Evolutionary conservation across 2,113 vertebrate genomes (phyloP).

Genomic region (Regulus satrapa): DNA sequence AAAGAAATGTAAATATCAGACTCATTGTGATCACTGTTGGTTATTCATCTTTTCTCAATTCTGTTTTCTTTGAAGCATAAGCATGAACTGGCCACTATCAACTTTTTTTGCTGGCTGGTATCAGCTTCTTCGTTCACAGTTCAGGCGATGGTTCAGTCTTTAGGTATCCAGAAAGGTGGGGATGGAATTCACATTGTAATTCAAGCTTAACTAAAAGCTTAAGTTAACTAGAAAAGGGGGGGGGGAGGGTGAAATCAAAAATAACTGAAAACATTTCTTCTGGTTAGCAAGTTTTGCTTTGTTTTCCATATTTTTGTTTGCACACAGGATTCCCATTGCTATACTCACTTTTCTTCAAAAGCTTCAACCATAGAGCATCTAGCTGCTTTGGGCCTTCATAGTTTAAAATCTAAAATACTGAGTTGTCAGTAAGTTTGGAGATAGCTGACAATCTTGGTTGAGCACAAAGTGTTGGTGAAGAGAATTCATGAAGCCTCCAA

Average conservation of each 20-base stretch:
- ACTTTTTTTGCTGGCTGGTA: neutral
- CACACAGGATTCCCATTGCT: neutral
- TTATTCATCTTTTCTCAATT: neutral
- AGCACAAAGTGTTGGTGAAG: fast-evolving
- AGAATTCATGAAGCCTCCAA: neutral
- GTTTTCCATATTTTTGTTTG: neutral
- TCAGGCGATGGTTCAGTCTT: neutral
- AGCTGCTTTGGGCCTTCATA: neutral
- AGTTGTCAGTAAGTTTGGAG: neutral
- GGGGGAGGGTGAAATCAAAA: fast-evolving
- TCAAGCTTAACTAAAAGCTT: neutral
- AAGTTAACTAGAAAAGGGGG: neutral
- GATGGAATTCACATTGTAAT: neutral
- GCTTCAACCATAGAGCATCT: neutral
- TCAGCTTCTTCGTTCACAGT: neutral
- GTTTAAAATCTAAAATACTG: neutral
- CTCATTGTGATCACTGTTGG: neutral
- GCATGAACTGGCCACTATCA: neutral
- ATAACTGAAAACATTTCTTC: neutral
- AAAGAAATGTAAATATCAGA: neutral
- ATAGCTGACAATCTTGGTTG: neutral
- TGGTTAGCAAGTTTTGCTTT: neutral
- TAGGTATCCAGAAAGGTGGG: neutral
- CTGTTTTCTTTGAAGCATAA: neutral
- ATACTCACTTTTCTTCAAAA: neutral